Percentiles rank a stretch among this genome's conserved stretches.
phyloP scores from a whole-genome alignment of 2,797 vertebrate genomes.

The Agapornis canus region DNA sequence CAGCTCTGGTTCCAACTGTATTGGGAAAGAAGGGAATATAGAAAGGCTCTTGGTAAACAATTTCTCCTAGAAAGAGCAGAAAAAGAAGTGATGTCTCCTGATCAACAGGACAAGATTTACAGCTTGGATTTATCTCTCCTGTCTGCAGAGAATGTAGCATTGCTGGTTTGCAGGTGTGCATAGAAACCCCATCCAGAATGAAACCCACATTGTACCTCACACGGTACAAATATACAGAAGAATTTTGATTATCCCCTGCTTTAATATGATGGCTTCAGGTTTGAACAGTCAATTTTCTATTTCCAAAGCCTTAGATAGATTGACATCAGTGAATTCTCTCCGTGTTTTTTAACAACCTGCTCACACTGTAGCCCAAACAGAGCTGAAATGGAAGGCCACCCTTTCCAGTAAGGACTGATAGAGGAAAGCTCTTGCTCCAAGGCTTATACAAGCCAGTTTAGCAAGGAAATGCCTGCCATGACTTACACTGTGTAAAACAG shows the following conservation, averaged over 20 bases:
- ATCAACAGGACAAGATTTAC: not conserved
- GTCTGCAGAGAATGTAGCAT: not conserved
- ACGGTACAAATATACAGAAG: not conserved
- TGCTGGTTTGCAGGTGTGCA: not conserved
- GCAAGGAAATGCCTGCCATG: not conserved
- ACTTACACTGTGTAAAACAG: not conserved
- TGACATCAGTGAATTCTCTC: not conserved
- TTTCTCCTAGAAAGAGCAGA: not conserved
- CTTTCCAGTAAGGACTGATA: not conserved
- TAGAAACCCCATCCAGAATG: not conserved
- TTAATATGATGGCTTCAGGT: not conserved
- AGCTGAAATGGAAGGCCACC: not conserved
- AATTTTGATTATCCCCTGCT: not conserved
- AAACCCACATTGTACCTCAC: not conserved
- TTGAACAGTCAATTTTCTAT: not conserved
- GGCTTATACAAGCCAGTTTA: not conserved
- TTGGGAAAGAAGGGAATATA: not conserved
- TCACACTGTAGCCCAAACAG: not conserved
- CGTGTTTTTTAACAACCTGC: not conserved
- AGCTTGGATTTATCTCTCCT: not conserved
- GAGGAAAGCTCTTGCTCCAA: not conserved
- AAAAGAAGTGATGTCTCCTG: not conserved
- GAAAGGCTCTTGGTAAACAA: not conserved
- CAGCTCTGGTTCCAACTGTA: not conserved
- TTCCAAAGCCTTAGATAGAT: not conserved